phyloP scores from a whole-genome alignment of 2,888 invertebrate species.

The Hemaris fuciformis region DNA sequence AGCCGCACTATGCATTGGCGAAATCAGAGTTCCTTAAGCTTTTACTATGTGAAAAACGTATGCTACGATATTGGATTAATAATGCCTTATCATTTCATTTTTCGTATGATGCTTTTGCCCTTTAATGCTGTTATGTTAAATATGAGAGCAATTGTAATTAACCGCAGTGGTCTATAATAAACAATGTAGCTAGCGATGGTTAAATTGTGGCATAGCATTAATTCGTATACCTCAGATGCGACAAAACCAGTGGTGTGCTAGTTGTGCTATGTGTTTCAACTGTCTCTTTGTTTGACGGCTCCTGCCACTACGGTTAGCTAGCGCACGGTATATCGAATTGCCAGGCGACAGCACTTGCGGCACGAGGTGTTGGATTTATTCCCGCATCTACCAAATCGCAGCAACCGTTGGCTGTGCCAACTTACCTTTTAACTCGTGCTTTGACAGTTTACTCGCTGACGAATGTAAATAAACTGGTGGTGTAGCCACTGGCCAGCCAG shows the following conservation, averaged over 20 bases:
- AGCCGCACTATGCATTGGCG: no score
- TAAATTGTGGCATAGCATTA: no score
- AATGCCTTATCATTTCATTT: no score
- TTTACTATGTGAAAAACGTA: no score
- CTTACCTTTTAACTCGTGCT: not conserved
- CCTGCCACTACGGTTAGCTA: not conserved
- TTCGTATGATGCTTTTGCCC: no score
- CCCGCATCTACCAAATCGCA: not conserved
- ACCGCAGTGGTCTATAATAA: no score
- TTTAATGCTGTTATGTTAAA: no score
- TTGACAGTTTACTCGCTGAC: not conserved
- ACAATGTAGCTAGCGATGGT: not conserved
- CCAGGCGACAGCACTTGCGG: not conserved
- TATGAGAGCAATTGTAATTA: no score
- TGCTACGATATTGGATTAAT: no score
- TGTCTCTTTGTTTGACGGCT: not conserved
- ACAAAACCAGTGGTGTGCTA: not conserved
- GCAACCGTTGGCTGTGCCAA: not conserved
- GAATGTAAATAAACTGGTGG: not conserved
- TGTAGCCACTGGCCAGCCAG: not conserved
- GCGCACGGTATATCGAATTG: not conserved
- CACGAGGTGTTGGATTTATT: not conserved
- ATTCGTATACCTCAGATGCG: not conserved
- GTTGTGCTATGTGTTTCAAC: not conserved
- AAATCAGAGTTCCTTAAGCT: no score